Evolutionary conservation across 2,888 invertebrate species (phyloP).

Genomic region (Lepidochitona cinerea): DNA sequence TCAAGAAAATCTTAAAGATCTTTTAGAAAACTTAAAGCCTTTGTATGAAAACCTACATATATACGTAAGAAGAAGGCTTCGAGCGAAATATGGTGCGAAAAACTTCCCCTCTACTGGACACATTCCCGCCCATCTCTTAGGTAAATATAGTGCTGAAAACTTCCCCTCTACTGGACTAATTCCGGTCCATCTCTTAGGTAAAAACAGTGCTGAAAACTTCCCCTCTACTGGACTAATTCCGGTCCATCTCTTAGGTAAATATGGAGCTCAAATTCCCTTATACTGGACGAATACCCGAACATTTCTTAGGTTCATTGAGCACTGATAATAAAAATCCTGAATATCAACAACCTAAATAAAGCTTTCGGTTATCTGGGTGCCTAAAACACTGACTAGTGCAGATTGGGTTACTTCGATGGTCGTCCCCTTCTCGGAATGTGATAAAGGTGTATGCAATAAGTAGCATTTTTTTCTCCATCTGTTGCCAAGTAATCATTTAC

Average conservation of each 20-base stretch:
- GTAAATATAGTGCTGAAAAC: slow-evolving; percentile 80
- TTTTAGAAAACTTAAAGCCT: slow-evolving; percentile 77
- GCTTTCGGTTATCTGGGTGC: no score
- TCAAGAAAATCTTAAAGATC: slow-evolving; percentile 74
- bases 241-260: slow-evolving; percentile 82
- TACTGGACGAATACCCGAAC: slow-evolving; percentile 88
- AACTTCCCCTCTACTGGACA: slow-evolving; percentile 78
- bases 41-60: slow-evolving; percentile 86
- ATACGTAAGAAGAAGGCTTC: slow-evolving; percentile 81
- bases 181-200: slow-evolving; percentile 86
- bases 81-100: slow-evolving; percentile 80
- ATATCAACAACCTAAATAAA: no score
- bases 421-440: no score
- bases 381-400: no score
- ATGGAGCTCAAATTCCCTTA: slow-evolving; percentile 79
- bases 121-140: slow-evolving; percentile 87
- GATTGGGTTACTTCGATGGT: no score
- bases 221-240: slow-evolving; percentile 83
- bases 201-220: slow-evolving; percentile 79
- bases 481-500: no score
- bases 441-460: no score
- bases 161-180: slow-evolving; percentile 80
- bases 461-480: no score
- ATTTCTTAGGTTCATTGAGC: no score
- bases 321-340: no score